Evolutionary conservation across 2,113 vertebrate genomes (phyloP).

Genomic region (Colinus virginianus): DNA sequence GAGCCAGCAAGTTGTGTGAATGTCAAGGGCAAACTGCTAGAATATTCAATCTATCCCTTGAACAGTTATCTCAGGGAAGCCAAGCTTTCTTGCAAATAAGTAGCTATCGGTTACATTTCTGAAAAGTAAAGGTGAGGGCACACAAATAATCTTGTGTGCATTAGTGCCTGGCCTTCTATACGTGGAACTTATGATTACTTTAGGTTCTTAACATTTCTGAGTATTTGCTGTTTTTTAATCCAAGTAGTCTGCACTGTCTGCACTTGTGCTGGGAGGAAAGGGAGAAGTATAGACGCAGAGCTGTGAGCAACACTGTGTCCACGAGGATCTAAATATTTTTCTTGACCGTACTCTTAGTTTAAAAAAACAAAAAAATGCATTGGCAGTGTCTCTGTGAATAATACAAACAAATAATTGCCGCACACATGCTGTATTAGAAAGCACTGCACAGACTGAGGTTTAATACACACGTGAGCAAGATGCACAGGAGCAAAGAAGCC

Average conservation of each 20-base stretch:
- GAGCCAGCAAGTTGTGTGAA: neutral
- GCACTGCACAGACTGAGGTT: neutral
- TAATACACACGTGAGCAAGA: neutral
- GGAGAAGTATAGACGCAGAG: neutral
- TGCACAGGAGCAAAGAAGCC: neutral
- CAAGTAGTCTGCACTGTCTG: neutral
- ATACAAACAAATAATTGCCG: neutral
- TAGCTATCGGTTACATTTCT: neutral
- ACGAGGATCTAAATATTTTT: neutral
- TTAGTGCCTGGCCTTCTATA: neutral
- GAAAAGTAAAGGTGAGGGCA: neutral
- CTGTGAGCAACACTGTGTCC: neutral
- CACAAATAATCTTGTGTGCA: neutral
- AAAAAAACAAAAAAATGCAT: neutral
- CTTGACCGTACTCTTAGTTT: neutral
- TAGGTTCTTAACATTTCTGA: neutral
- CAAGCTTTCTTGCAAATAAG: neutral
- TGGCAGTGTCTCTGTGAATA: neutral
- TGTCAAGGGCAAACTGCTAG: neutral
- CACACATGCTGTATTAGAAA: neutral
- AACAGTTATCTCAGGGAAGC: neutral
- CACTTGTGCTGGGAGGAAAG: neutral
- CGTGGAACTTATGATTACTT: neutral
- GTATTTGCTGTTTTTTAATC: neutral
- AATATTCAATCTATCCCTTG: neutral